These are phyloP conservation scores for Tinamus major DNA, from an alignment of 2,797 vertebrate species.

Conservation along the genomic window DNA sequence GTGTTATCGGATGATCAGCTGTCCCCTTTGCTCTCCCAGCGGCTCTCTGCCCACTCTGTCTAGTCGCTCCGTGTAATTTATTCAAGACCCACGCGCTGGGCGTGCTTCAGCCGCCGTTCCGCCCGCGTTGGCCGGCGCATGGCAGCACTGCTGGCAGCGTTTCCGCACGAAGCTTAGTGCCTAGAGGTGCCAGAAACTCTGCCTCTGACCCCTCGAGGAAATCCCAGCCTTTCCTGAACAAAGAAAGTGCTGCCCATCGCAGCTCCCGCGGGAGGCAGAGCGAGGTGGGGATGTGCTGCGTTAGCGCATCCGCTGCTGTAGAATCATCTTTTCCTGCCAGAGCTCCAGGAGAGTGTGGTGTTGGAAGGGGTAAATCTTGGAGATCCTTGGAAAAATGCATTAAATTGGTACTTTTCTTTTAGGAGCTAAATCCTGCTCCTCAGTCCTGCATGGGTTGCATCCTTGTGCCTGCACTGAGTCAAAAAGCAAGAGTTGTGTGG, in stretches of 20 bases:
- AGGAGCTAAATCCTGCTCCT: background rate
- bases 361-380: background rate
- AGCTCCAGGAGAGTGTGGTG: background rate
- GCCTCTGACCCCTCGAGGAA: background rate
- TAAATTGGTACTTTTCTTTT: too few relatives aligned
- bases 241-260: too few relatives aligned
- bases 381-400: background rate
- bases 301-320: background rate
- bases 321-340: background rate
- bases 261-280: background rate
- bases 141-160: slow-evolving; percentile 51
- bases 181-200: slow-evolving; percentile 15
- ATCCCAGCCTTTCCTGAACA: too few relatives aligned
- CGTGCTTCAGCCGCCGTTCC: slow-evolving; percentile 46
- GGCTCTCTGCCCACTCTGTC: slow-evolving; percentile 43
- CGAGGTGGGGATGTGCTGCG: background rate
- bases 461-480: background rate
- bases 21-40: background rate
- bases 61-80: slow-evolving; percentile 29
- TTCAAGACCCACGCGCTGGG: slow-evolving; percentile 32
- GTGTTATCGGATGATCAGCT: background rate
- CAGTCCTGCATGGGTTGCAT: rapidly evolving
- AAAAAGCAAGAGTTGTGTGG: background rate
- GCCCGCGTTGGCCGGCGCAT: slow-evolving; percentile 23
- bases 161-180: slow-evolving; percentile 14